A percentile compares a stretch with the other conserved stretches of the same genome.
These are phyloP conservation scores for Melopsittacus undulatus DNA, from an alignment of 2,797 vertebrate genomes.

Conservation along the genomic window DNA sequence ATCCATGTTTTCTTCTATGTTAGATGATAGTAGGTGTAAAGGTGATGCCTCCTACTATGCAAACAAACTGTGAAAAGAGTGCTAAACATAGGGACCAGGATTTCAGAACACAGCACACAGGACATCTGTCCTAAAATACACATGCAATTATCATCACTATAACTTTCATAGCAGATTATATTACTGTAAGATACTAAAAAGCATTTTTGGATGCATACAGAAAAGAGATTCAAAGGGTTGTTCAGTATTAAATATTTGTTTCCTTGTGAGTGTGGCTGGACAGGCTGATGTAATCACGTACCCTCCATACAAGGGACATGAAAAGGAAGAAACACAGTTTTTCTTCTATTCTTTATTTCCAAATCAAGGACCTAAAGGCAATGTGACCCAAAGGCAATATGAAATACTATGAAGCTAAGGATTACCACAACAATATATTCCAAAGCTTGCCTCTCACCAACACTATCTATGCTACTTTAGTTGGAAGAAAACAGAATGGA, in stretches of 20 bases:
- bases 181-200: background rate
- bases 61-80: background rate
- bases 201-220: background rate
- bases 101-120: background rate
- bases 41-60: background rate
- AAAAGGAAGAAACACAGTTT: background rate
- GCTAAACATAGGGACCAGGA: background rate
- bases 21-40: background rate
- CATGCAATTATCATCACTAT: background rate
- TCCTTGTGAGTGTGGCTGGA: background rate
- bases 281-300: background rate
- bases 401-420: background rate
- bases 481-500: background rate
- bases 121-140: background rate
- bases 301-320: background rate
- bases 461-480: background rate
- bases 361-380: background rate
- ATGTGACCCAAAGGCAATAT: background rate
- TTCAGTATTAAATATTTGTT: background rate
- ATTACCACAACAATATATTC: too few species aligned
- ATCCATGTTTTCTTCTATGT: background rate
- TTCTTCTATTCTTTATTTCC: background rate
- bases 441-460: background rate
- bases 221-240: background rate
- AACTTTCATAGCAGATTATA: background rate